Evolutionary conservation across 2,797 vertebrate genomes (phyloP), one percentile per base, ranked within the genome.

Genomic region (Iguana delicatissima): DNA sequence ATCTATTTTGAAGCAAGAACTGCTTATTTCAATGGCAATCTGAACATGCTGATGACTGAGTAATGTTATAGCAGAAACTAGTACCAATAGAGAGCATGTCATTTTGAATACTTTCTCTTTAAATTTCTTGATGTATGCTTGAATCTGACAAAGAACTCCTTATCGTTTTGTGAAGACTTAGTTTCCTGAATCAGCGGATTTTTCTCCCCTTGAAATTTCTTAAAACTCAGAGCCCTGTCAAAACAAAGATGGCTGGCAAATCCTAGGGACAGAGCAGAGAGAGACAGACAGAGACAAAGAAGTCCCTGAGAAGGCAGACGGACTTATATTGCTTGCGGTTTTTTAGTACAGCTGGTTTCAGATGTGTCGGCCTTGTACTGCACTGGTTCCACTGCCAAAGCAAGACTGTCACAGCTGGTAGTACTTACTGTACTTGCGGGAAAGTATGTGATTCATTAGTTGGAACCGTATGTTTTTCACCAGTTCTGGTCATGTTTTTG

Each of bases 381-480:
- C 89, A 89, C 95, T 89, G 97, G 96, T 97, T 98, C 97, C 97
- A 96, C 97, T 98, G 98, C 98, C 98, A 99, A 97, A 97, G 97
- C 95, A 92, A 96, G 98, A 98, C 98, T 98, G 98, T 98, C 98
- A 97, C 99, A 99, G 99, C 98, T 99, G 99, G 98, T 98, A 99
- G 98, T 98, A 99, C 98, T 99, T 99, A 99, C 97, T 97, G 98
- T 98, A 98, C 98, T 98, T 98, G 98, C 98, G 98, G 98, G 98
- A 98, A 98, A 98, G 98, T 98, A 98, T 98, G 99, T 98, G 98
- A 98, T 99, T 99, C 99, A 99, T 99, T 99, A 99, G 98, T 98
- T 98, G 97, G 98, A 98, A 98, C 98, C 98, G 98, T 98, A 98
- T 99, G 98, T 99, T 99, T 99, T 99, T 98, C 98, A 98, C 98